A percentile compares a stretch with the other conserved stretches of the same genome.
Conservation (phyloP, 2,797 vertebrate genomes). For the Philypnodon macrostomus region DNA sequence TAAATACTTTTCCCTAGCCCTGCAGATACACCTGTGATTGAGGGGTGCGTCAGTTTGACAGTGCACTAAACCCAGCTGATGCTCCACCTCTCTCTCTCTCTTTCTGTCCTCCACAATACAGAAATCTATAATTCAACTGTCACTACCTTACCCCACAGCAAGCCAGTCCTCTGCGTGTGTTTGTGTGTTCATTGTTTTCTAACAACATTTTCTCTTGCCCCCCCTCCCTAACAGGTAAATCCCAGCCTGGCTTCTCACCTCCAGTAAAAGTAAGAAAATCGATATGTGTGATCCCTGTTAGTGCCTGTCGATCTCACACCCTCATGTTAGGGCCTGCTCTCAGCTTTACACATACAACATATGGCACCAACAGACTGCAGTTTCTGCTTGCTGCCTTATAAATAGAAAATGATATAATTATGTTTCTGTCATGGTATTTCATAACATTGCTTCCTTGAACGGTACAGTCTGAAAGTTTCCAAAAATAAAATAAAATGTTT, state of each 20-base stretch:
- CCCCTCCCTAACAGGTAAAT: constrained; percentile 57
- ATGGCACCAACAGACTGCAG: no score
- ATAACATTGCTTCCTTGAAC: no score
- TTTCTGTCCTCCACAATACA: constrained; percentile 51
- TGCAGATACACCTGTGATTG: no score
- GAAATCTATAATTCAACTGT: constrained; percentile 66
- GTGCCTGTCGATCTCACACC: no score
- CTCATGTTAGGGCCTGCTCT: constrained; percentile 18
- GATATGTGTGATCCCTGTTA: constrained; percentile 55
- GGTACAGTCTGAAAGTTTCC: no score
- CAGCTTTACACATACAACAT: constrained; percentile 10
- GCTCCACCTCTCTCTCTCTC: constrained; percentile 27
- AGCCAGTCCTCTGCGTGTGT: constrained; percentile 21
- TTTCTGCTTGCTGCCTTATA: no score
- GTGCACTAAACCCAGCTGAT: constrained; percentile 40
- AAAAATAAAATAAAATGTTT: no score
- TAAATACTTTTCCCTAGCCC: no score
- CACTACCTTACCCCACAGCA: constrained; percentile 46
- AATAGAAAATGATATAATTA: no score
- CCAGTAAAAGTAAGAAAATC: constrained; percentile 68
- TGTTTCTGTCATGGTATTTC: no score
- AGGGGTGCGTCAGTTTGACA: constrained; percentile 41
- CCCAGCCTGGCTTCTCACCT: constrained; percentile 57
- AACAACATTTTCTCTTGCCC: constrained; percentile 49
- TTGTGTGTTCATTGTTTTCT: constrained; percentile 52